Base-by-base conservation (phyloP, 2,113 vertebrate species). In the Lates calcarifer region DNA sequence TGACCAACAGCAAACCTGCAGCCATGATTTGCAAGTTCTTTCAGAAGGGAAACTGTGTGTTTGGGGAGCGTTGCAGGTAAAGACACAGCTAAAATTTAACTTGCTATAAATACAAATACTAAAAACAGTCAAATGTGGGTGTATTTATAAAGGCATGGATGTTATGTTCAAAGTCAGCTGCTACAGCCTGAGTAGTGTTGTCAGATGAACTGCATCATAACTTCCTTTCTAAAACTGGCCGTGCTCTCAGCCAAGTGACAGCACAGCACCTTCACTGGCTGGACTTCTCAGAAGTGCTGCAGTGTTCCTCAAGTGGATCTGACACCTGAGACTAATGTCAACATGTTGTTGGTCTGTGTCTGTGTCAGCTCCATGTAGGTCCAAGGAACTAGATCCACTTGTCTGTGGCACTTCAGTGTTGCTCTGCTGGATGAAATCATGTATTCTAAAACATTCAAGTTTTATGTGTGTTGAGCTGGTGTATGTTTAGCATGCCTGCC, bases 21-120 rank as follows among this genome's bases (percentile, higher is more conserved):
- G 94, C 95, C 78, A 96, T 98, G 95, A 96, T 96, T 86, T 99
- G 98, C 96, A 97, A 97, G 94, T 99, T 98, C 91, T 99, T 97
- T 70, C 98, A 99, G 94, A 97, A 96, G 90, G 98, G 98, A 81
- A 97, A 95, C 95, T 99, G 97, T 86, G 95, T 96, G 86, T 99
- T 97, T 2, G 98, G 98, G 91, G 98, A 99, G 89, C 96, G 90
- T 1, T 99, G 98, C 97, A 99, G 98, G 98, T 99, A 93, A 95
- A 67, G 14, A 47, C 43, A 62, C 12, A 22, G 17, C 17, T 18
- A 1, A 49, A 17, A 24, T 55, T 6, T 1, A 41, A 11, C 17
- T 28, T 35, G 6, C 55, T 67, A 20, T 10, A 45, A 37, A 47
- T 37, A 35, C 4, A 17, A 24, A 10, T 11, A n/a, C 12, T 3